Percentiles rank a stretch among this genome's conserved stretches.
These are phyloP conservation scores for Ptiloglossa arizonensis DNA, from an alignment of 1,140 invertebrate species.

Conservation along the genomic window DNA sequence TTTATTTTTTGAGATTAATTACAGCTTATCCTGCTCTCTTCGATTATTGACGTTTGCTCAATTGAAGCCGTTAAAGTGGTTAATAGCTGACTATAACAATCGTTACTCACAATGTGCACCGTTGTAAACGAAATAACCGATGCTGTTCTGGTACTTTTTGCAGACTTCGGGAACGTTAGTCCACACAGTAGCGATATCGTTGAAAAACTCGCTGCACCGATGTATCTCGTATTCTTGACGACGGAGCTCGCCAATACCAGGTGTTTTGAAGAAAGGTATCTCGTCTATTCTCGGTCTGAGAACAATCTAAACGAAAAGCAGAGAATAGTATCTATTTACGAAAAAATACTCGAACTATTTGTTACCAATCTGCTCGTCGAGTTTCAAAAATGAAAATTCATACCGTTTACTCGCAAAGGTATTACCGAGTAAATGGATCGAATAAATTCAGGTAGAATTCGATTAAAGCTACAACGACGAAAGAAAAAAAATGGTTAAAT, in stretches of 20 bases:
- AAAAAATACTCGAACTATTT: neutral
- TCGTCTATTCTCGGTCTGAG: slow-evolving; percentile 91
- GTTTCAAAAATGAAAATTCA: too few relatives aligned
- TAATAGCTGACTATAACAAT: too few relatives aligned
- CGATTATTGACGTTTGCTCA: too few relatives aligned
- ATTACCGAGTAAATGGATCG: too few relatives aligned
- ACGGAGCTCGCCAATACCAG: slow-evolving; percentile 82
- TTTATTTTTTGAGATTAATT: too few relatives aligned
- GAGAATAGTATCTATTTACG: neutral
- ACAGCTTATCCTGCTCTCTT: too few relatives aligned
- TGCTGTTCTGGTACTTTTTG: slow-evolving; percentile 89
- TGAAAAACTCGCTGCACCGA: slow-evolving; percentile 89
- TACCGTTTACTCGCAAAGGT: too few relatives aligned
- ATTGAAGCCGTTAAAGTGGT: too few relatives aligned
- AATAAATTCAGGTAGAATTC: too few relatives aligned
- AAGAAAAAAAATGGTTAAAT: too few relatives aligned
- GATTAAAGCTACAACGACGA: too few relatives aligned
- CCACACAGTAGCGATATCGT: slow-evolving; percentile 84
- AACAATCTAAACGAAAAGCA: slow-evolving; percentile 84
- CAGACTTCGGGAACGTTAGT: slow-evolving; percentile 88
- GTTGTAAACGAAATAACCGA: slow-evolving; percentile 90
- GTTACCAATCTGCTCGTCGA: neutral
- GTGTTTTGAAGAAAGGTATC: slow-evolving; percentile 91
- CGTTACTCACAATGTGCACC: slow-evolving; percentile 85
- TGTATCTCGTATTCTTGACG: slow-evolving; percentile 90